A percentile compares a stretch with the other conserved stretches of the same genome.
Evolutionary conservation across 1,140 invertebrate species (phyloP).

Genomic region (Anagrus nilaparvatae): DNA sequence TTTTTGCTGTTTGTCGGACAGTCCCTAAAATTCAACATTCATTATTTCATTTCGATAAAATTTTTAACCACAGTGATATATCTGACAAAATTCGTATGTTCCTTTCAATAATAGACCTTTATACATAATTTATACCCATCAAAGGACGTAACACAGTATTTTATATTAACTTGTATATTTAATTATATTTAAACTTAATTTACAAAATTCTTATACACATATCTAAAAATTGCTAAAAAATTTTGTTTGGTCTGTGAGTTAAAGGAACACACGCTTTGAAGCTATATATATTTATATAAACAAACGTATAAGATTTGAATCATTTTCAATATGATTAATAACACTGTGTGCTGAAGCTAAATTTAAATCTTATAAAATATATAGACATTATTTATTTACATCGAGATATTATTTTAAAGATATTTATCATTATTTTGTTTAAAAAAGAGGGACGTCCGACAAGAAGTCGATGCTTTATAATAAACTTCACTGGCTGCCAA

Average conservation of each 20-base stretch:
- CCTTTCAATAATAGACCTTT: too few species aligned
- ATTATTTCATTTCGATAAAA: conserved; percentile 11
- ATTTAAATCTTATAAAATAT: conserved; percentile 26
- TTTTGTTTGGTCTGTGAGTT: conserved; percentile 13
- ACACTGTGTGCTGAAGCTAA: conserved; percentile 15
- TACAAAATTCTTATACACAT: conserved; percentile 15
- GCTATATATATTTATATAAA: conserved; percentile 9
- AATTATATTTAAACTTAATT: conserved; percentile 11
- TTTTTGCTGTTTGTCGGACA: conserved; percentile 30
- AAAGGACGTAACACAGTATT: too few species aligned
- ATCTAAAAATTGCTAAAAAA: conserved; percentile 14
- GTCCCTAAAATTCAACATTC: conserved; percentile 29
- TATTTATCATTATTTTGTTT: conserved; percentile 16
- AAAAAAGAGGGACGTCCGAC: conserved; percentile 33
- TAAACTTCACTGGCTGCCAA: conserved; percentile 34
- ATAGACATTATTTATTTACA: conserved; percentile 17
- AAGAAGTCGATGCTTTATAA: conserved; percentile 25
- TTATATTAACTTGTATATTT: too few species aligned
- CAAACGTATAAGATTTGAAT: conserved; percentile 2
- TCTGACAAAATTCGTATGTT: too few species aligned
- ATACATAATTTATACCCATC: too few species aligned
- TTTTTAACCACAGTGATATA: too few species aligned
- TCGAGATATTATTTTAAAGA: conserved; percentile 13
- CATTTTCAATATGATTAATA: conserved; percentile 9
- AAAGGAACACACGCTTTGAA: conserved; percentile 12